Conservation (phyloP, 2,888 invertebrate species). For the Atherix ibis region DNA sequence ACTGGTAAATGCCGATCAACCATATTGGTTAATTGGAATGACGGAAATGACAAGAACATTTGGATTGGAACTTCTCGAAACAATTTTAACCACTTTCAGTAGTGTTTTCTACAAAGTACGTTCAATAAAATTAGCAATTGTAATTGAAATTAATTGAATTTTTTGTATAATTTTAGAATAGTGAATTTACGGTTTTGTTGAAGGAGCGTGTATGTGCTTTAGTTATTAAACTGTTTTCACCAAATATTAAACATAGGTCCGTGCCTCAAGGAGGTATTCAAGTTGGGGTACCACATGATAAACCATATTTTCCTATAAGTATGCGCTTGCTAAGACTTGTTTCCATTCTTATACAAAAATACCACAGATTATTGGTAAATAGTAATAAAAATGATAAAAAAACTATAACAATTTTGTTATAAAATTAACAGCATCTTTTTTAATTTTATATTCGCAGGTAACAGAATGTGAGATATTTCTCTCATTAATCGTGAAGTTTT, state of each 20-base stretch:
- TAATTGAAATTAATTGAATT: slow-evolving; percentile 1
- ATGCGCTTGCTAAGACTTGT: slow-evolving; percentile 88
- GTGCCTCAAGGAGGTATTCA: slow-evolving; percentile 36
- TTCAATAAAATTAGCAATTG: background rate
- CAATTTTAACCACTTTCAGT: slow-evolving; percentile 75
- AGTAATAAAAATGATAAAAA: background rate
- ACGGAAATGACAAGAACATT: slow-evolving; percentile 96
- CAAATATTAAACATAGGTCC: slow-evolving; percentile 86
- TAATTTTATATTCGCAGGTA: slow-evolving; percentile 45
- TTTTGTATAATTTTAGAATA: slow-evolving; percentile 47
- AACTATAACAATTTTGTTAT: too few species aligned
- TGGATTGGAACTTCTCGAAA: slow-evolving; percentile 87
- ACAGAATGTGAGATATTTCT: slow-evolving; percentile 98
- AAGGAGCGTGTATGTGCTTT: slow-evolving; percentile 96
- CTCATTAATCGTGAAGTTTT: slow-evolving; percentile 88
- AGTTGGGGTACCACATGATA: slow-evolving; percentile 55
- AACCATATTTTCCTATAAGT: slow-evolving; percentile 93
- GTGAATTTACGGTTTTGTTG: slow-evolving; percentile 82
- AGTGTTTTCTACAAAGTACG: slow-evolving; percentile 67
- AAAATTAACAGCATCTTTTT: too few species aligned
- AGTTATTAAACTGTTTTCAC: slow-evolving; percentile 96
- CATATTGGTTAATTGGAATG: slow-evolving; percentile 88
- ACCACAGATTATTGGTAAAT: slow-evolving; percentile 73
- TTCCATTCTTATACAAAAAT: slow-evolving; percentile 82
- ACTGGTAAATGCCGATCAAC: slow-evolving; percentile 89